A percentile compares a stretch with the other conserved stretches of the same genome.
Evolutionary conservation across 1,140 invertebrate species (phyloP).

Genomic region (Spodoptera frugiperda): DNA sequence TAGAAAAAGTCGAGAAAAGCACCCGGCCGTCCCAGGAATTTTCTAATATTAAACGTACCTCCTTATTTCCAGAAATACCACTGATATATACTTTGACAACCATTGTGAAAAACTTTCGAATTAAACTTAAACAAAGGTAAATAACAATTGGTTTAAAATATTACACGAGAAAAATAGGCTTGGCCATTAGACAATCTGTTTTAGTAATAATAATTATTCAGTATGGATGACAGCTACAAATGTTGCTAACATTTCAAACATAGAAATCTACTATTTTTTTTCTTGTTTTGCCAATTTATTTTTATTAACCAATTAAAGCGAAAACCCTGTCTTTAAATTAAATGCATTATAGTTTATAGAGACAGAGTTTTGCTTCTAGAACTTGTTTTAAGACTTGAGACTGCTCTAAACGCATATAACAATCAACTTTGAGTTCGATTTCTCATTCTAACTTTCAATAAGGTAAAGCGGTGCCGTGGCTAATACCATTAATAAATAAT

Average conservation of each 20-base stretch:
- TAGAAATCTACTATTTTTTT: conserved; percentile 50
- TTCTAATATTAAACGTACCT: conserved; percentile 88
- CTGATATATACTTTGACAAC: conserved; percentile 96
- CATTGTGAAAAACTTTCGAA: conserved; percentile 86
- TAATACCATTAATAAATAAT: too few relatives aligned
- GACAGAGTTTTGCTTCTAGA: too few relatives aligned
- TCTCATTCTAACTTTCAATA: too few relatives aligned
- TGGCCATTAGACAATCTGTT: conserved; percentile 81
- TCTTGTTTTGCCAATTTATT: neutral
- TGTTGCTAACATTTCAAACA: conserved; percentile 44
- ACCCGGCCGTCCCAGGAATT: conserved; percentile 73
- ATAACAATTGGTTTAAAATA: conserved; percentile 62
- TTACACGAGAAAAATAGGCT: conserved; percentile 81
- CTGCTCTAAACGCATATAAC: too few relatives aligned
- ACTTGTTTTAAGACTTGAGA: too few relatives aligned
- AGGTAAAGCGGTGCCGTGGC: too few relatives aligned
- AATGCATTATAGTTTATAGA: too few relatives aligned
- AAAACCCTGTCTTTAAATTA: too few relatives aligned
- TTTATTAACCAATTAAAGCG: too few relatives aligned
- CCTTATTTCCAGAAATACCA: conserved; percentile 96
- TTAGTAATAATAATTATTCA: conserved; percentile 72
- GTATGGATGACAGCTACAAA: conserved; percentile 53
- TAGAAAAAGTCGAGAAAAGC: conserved; percentile 68
- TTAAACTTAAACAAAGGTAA: conserved; percentile 59
- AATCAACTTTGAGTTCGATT: too few relatives aligned